A percentile compares a stretch with the other conserved stretches of the same genome.
These are phyloP conservation scores for Poecile montanus DNA, from an alignment of 2,797 vertebrate genomes.

Conservation along the genomic window DNA sequence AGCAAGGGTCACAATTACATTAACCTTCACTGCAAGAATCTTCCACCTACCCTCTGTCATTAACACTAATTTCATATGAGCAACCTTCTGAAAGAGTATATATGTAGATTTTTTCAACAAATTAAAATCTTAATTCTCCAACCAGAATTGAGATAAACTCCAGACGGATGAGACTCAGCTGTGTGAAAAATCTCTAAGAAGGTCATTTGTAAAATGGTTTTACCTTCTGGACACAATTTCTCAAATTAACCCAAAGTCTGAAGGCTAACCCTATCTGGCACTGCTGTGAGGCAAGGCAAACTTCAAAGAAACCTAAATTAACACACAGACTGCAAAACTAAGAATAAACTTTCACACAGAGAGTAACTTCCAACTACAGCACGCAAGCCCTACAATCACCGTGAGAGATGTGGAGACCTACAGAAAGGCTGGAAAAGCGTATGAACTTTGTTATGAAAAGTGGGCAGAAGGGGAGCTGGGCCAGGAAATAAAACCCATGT, in stretches of 20 bases:
- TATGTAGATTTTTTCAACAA: slow-evolving; percentile 42
- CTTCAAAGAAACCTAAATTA: slow-evolving; percentile 41
- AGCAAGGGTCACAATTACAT: not conserved
- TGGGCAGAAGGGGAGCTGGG: not conserved
- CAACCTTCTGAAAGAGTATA: not conserved
- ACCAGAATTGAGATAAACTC: not conserved
- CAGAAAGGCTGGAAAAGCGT: not conserved
- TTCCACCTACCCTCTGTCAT: not conserved
- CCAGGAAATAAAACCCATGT: not conserved
- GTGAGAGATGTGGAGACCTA: not conserved
- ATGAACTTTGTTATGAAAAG: not conserved
- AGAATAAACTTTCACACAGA: not conserved
- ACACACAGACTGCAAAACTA: not conserved
- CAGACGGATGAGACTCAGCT: not conserved
- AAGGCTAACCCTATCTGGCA: not conserved
- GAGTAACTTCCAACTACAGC: not conserved
- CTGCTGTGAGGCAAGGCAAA: not conserved
- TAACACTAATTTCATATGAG: not conserved
- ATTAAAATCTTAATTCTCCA: slow-evolving; percentile 33
- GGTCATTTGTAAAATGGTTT: slow-evolving; percentile 34
- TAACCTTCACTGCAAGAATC: not conserved
- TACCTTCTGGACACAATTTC: slow-evolving; percentile 15
- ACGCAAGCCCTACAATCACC: not conserved
- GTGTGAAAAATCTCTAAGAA: slow-evolving; percentile 23
- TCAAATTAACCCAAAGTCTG: slow-evolving; percentile 28